phyloP scores from a whole-genome alignment of 2,113 vertebrate genomes.

The Myocastor coypus region DNA sequence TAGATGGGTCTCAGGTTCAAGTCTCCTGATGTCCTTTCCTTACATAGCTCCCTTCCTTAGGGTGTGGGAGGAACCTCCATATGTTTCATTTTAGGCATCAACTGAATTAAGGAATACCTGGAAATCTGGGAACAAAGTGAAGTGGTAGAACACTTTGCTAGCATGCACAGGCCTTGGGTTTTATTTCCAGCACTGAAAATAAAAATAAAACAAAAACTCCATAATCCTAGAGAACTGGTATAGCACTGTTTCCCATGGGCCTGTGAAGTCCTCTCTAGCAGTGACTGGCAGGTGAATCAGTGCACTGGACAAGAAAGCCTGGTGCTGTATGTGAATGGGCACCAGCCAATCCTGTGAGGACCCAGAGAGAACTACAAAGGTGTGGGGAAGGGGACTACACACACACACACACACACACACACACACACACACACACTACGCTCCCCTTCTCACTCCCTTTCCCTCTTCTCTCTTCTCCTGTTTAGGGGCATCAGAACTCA shows the following conservation, averaged over 20 bases:
- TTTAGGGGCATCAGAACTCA: background rate
- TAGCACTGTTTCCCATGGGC: background rate
- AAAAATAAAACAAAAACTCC: background rate
- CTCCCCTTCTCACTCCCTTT: background rate
- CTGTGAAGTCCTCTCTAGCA: background rate
- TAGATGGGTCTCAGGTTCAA: background rate
- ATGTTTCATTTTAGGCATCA: background rate
- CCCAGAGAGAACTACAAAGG: background rate
- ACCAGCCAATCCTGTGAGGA: background rate
- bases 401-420: too few species aligned
- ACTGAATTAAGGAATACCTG: background rate
- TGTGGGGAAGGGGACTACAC: background rate
- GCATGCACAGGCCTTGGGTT: background rate
- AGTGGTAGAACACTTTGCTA: background rate
- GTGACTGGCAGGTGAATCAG: background rate
- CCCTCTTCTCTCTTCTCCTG: background rate
- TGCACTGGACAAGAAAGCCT: background rate
- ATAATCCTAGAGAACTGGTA: background rate
- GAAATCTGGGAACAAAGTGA: background rate
- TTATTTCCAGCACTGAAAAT: background rate
- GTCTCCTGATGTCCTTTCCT: background rate
- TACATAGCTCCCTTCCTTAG: background rate
- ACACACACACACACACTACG: too few species aligned
- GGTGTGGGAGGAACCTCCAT: background rate
- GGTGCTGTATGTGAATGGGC: background rate